Conservation (phyloP, 2,113 vertebrate species). For the Hydrochoerus hydrochaeris region DNA sequence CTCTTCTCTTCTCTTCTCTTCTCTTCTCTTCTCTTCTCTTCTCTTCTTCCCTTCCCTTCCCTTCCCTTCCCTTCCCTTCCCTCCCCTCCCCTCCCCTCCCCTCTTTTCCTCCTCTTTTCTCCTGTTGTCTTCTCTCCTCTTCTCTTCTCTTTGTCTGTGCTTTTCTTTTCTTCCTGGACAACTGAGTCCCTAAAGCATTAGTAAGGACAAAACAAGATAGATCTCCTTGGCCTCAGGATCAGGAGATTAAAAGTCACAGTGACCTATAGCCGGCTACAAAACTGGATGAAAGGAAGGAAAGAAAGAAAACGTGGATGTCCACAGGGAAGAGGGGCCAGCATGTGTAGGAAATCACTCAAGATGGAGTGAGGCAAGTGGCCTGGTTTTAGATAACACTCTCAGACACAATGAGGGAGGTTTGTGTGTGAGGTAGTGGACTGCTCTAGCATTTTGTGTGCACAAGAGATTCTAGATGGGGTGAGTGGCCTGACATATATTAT, state of each 20-base stretch:
- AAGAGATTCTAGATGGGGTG: background rate
- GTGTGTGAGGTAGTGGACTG: background rate
- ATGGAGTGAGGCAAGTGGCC: background rate
- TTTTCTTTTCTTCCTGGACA: background rate
- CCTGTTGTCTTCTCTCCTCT: background rate
- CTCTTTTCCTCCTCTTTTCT: background rate
- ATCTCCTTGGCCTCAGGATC: rapidly evolving
- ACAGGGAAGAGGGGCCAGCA: background rate
- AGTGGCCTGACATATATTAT: background rate
- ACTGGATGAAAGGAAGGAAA: too few species aligned
- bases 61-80: background rate
- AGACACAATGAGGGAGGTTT: background rate
- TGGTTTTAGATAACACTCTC: background rate
- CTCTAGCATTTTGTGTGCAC: background rate
- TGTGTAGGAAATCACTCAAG: background rate
- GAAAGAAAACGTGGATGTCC: rapidly evolving
- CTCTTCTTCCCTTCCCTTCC: background rate
- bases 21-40: background rate
- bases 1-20: background rate
- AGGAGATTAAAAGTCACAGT: background rate
- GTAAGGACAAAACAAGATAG: background rate
- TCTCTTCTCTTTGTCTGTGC: background rate
- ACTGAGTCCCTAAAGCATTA: background rate
- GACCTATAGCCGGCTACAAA: background rate
- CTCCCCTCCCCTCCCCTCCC: background rate